phyloP scores from a whole-genome alignment of 2,113 vertebrate species.

The Percopsis transmontana region DNA sequence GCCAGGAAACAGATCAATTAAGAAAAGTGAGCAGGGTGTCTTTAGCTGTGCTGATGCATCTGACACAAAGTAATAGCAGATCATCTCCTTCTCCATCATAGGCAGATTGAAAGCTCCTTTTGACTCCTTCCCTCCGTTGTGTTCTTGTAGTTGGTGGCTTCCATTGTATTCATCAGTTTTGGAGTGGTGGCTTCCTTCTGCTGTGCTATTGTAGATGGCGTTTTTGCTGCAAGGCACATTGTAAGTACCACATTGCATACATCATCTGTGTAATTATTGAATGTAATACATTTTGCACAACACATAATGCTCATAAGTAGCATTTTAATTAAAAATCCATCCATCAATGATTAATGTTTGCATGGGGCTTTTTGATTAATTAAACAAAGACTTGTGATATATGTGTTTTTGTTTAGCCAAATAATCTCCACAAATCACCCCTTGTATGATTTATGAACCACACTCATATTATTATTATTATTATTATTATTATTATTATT shows the following conservation, averaged over 20 bases:
- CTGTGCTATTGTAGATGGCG: slow-evolving; percentile 96
- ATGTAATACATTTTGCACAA: slow-evolving; percentile 21
- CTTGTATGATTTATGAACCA: no score
- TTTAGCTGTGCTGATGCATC: neutral
- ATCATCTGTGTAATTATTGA: slow-evolving; percentile 3
- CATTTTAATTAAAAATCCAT: slow-evolving; percentile 23
- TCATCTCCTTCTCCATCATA: neutral
- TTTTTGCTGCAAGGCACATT: slow-evolving; percentile 96
- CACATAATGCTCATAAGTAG: slow-evolving; percentile 2
- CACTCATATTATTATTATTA: no score
- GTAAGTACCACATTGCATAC: slow-evolving; percentile 80
- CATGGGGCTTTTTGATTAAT: no score
- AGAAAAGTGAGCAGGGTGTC: neutral
- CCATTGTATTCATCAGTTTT: slow-evolving; percentile 98
- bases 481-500: no score
- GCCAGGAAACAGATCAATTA: neutral
- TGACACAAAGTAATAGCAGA: neutral
- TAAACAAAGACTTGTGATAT: no score
- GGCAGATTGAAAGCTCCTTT: neutral
- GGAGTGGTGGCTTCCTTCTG: slow-evolving; percentile 97
- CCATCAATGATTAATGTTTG: slow-evolving; percentile 17
- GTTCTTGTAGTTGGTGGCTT: slow-evolving; percentile 88
- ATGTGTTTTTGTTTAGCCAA: no score
- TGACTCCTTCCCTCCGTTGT: neutral
- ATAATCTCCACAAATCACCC: no score